A percentile compares a stretch with the other conserved stretches of the same genome.
Evolutionary conservation across 2,888 invertebrate species (phyloP).

Genomic region (Lutraria lutraria): DNA sequence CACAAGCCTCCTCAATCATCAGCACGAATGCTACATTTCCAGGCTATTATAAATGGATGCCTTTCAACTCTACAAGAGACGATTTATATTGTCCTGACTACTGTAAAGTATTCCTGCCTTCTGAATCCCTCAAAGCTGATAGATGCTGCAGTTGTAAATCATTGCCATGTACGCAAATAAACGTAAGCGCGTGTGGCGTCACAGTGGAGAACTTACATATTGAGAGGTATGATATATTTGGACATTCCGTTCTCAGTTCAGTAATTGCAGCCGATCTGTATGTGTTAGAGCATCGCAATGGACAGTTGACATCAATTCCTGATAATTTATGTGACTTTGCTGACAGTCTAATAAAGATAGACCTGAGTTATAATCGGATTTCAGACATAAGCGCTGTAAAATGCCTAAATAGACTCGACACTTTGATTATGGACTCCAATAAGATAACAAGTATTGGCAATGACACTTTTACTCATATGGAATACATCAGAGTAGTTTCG

Average conservation of each 20-base stretch:
- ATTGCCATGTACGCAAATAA: conserved; percentile 50
- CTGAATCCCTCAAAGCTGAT: conserved; percentile 20
- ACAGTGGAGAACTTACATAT: conserved; percentile 30
- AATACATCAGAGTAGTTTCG: conserved; percentile 40
- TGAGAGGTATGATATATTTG: conserved; percentile 49
- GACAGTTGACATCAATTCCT: conserved; percentile 38
- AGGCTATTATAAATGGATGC: conserved; percentile 23
- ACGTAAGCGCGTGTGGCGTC: conserved; percentile 39
- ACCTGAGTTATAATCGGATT: conserved; percentile 48
- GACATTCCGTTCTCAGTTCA: conserved; percentile 20
- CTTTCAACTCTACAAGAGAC: conserved; percentile 14
- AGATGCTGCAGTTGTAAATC: conserved; percentile 55
- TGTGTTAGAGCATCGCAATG: conserved; percentile 29
- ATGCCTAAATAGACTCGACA: conserved; percentile 50
- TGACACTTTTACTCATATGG: conserved; percentile 44
- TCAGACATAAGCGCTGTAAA: conserved; percentile 21
- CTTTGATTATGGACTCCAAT: conserved; percentile 45
- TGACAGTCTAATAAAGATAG: conserved; percentile 38
- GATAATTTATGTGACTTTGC: conserved; percentile 48
- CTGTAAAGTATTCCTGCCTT: not conserved
- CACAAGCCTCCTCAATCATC: not conserved
- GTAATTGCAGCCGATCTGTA: conserved; percentile 1
- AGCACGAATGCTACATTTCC: conserved; percentile 5
- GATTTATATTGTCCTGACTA: conserved; percentile 47
- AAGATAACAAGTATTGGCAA: conserved; percentile 37